These are phyloP conservation scores for Acrossocheilus wenchowensis DNA, from an alignment of 2,797 vertebrate genomes.

Conservation along the genomic window DNA sequence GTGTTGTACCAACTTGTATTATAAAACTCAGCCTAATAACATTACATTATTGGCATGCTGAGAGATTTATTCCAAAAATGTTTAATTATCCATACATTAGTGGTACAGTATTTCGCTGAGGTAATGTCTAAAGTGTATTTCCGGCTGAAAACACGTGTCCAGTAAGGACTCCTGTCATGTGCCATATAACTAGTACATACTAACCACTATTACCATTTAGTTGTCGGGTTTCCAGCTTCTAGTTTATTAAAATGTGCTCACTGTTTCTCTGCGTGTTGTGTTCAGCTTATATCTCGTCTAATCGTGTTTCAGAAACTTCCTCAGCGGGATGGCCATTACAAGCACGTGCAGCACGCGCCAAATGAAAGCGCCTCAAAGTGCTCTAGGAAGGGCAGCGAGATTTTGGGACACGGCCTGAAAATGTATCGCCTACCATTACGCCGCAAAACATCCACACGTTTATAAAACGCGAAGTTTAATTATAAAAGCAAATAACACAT, in stretches of 20 bases:
- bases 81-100: background rate
- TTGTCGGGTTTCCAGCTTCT: too few species aligned
- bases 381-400: background rate
- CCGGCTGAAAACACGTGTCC: slow-evolving; percentile 28
- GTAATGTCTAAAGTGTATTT: slow-evolving; percentile 1
- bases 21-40: background rate
- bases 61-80: background rate
- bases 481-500: background rate
- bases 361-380: background rate
- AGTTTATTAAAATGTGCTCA: background rate
- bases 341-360: slow-evolving; percentile 1
- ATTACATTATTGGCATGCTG: background rate
- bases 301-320: background rate
- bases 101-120: background rate
- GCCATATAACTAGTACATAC: background rate
- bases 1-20: background rate
- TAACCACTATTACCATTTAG: background rate
- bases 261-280: background rate
- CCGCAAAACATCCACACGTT: background rate
- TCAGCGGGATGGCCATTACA: background rate
- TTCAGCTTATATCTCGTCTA: background rate
- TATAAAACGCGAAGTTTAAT: background rate
- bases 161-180: background rate
- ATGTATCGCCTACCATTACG: background rate
- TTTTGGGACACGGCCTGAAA: background rate